These are phyloP conservation scores for Rotaria socialis DNA, from an alignment of 2,888 invertebrate genomes.

Conservation along the genomic window DNA sequence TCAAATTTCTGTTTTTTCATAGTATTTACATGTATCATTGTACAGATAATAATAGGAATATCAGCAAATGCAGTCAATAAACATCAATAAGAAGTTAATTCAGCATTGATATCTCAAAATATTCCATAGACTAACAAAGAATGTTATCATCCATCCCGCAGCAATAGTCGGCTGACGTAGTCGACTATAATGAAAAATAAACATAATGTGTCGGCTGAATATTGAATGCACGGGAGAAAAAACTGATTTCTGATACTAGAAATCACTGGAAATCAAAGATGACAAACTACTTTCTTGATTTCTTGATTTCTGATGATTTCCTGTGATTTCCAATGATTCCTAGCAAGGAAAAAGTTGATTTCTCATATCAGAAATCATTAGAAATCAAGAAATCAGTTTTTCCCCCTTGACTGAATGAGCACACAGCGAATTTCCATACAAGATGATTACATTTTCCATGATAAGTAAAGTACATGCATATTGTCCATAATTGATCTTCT, in stretches of 20 bases:
- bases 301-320: too few species aligned
- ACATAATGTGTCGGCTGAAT: not conserved
- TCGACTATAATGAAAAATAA: not conserved
- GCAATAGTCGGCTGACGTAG: not conserved
- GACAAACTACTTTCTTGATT: too few species aligned
- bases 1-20: not conserved
- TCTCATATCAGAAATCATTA: too few species aligned
- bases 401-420: not conserved
- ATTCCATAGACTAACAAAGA: not conserved
- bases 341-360: too few species aligned
- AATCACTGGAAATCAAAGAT: too few species aligned
- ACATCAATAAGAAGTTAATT: constrained; percentile 9
- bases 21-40: not conserved
- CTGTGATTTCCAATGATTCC: too few species aligned
- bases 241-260: too few species aligned
- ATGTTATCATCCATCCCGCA: not conserved
- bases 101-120: not conserved
- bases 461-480: not conserved
- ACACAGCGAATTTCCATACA: not conserved
- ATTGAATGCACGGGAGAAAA: too few species aligned
- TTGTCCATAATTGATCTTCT: not conserved
- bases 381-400: too few species aligned
- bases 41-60: not conserved
- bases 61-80: not conserved
- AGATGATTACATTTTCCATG: not conserved